Evolutionary conservation across 1,140 invertebrate genomes (phyloP), one percentile per base, ranked within the genome.

Genomic region (Meloidogyne floridensis): DNA sequence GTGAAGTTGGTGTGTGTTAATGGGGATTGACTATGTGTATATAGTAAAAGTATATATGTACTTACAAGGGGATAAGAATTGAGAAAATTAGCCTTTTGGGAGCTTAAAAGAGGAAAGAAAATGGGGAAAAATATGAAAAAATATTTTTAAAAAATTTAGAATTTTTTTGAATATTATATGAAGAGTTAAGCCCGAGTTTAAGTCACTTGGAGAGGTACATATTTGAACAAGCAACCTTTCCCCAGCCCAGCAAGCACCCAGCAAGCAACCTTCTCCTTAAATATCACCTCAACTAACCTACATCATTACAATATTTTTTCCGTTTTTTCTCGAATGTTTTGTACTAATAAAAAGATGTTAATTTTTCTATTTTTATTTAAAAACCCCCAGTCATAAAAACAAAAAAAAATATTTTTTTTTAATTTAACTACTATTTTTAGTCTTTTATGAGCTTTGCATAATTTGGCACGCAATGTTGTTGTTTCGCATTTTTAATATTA

Each of bases 381-480:
- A n/a, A n/a, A 65, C n/a, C 15, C 15, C n/a, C n/a, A 65, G 59
- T 4, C n/a, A n/a, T 6, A n/a, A 65, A 65, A 65, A 65, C 7
- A 15, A 59, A 3, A 6, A 59, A 59, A 65, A 65, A 65, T n/a
- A 65, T 65, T 65, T n/a, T n/a, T n/a, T 65, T n/a, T 6, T 65
- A 65, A 7, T 65, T n/a, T n/a, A 47, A 6, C 7, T 65, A 59
- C 1, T 6, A n/a, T 65, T 65, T 65, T 65, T 65, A n/a, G 11
- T 65, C 15, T n/a, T 18, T 65, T 65, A n/a, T n/a, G 7, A 65
- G 59, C 59, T 65, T 65, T 65, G 59, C 59, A 65, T 65, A 65
- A 65, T 65, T 65, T 65, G 59, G 59, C 59, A 65, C 59, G 59
- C 59, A 65, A 65, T 65, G 59, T 65, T 65, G 18, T 65, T 65